Base-by-base conservation (phyloP, 2,797 vertebrate genomes). In the Echeneis naucrates region DNA sequence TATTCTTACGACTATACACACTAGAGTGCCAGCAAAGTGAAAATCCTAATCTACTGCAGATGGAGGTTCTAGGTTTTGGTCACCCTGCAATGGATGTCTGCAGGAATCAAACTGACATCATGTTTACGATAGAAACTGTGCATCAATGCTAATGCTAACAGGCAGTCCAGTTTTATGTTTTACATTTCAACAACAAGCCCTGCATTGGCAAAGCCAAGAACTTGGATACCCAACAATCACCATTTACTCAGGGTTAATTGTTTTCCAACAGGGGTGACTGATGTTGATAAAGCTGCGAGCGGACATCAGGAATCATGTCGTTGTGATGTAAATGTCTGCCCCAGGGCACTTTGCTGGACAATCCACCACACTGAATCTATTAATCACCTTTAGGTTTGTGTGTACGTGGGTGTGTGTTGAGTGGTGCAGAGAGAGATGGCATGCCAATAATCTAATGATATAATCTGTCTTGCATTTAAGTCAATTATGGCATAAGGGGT, bases 371-470 rank as follows among this genome's bases (percentile, higher is more conserved):
- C 37, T 68, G 63, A 80, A 86, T 81, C 70, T 76, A 85, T 86
- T 75, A 78, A 87, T 87, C 79, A 83, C 42, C 69, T 54, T 75
- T 58, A 75, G 52, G 35, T 74, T 44, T 66, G 72, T 60, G 48
- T 47, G 54, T 32, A 19, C 58, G 45, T 52, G 26, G 48, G 56
- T 32, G 33, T 55, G 72, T 57, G 38, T 21, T 51, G 63, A 27
- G 48, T 30, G 13, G 23, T 6, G 17, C 2, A 5, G 33, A 35
- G 48, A 17, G 66, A 51, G 44, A 33, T 56, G 30, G 40, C 35
- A 30, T 52, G 24, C 48, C 47, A 68, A 70, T 88, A 88, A 90
- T 90, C 87, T 79, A 52, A 78, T 76, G 80, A 84, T 63, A 85
- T 88, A 87, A 92, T 92, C 88, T 81, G 58, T 21, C 59, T 44